Conservation (phyloP, 2,797 vertebrate species). For the Acropternis orthonyx region DNA sequence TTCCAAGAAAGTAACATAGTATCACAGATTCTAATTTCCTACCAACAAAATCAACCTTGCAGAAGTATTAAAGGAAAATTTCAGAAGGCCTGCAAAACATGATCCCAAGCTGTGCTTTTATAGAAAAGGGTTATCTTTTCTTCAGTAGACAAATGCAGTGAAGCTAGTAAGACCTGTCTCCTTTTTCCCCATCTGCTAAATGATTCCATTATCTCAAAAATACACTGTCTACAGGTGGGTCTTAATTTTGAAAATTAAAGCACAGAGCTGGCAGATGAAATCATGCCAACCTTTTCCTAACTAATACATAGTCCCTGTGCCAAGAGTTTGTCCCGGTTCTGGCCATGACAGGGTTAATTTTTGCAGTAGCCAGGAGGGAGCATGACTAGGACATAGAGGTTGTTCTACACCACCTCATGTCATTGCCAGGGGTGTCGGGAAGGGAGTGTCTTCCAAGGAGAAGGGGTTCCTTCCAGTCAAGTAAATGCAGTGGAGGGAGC, state of each 20-base stretch:
- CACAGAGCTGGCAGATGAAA: neutral
- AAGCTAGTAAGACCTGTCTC: neutral
- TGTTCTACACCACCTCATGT: neutral
- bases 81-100: neutral
- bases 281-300: neutral
- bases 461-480: neutral
- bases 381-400: neutral
- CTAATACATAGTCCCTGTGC: neutral
- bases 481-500: neutral
- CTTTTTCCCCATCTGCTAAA: neutral
- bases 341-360: neutral
- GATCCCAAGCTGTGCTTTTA: neutral
- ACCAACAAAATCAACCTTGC: neutral
- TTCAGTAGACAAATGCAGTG: neutral
- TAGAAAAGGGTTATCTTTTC: neutral
- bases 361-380: neutral
- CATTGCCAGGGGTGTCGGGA: neutral
- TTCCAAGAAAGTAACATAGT: neutral
- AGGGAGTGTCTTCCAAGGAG: neutral
- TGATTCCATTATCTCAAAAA: neutral
- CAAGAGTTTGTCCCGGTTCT: neutral
- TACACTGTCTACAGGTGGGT: neutral
- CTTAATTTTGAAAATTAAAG: slow-evolving; percentile 53
- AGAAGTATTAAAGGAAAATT: neutral
- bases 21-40: neutral